phyloP scores from a whole-genome alignment of 2,888 invertebrate species.

The Cheilosia pagana region DNA sequence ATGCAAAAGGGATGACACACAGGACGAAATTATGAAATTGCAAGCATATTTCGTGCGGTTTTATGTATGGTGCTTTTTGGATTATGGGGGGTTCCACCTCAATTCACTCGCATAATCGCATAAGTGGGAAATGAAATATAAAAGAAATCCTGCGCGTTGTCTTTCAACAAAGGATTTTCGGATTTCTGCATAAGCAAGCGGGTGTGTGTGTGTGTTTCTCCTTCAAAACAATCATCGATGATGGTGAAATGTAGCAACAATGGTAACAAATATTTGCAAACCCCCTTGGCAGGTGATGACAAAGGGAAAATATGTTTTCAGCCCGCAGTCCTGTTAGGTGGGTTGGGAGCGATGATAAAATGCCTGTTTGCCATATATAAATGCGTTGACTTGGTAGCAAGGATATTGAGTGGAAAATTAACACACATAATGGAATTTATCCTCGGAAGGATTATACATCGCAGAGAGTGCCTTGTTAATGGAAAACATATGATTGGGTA shows the following conservation, averaged over 20 bases:
- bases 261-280: slow-evolving; percentile 36
- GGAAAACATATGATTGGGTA: slow-evolving; percentile 27
- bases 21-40: slow-evolving; percentile 21
- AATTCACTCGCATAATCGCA: slow-evolving; percentile 36
- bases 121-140: slow-evolving; percentile 25
- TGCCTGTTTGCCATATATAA: slow-evolving; percentile 35
- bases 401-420: slow-evolving; percentile 61
- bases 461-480: slow-evolving; percentile 24
- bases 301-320: slow-evolving; percentile 1
- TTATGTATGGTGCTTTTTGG: neutral
- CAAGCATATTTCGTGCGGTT: slow-evolving; percentile 14
- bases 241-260: slow-evolving; percentile 10
- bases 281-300: slow-evolving; percentile 12
- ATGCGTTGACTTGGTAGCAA: slow-evolving; percentile 22
- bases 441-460: slow-evolving; percentile 30
- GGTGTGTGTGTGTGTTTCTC: neutral
- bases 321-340: neutral
- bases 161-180: slow-evolving; percentile 19
- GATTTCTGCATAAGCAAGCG: slow-evolving; percentile 10
- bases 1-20: neutral
- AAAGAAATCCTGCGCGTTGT: slow-evolving; percentile 6
- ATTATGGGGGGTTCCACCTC: slow-evolving; percentile 36
- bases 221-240: slow-evolving; percentile 12
- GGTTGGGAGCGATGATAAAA: slow-evolving; percentile 31
- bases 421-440: slow-evolving; percentile 21